Evolutionary conservation across 2,888 invertebrate genomes (phyloP), one percentile per base, ranked within the genome.

Genomic region (Agrotis segetum): DNA sequence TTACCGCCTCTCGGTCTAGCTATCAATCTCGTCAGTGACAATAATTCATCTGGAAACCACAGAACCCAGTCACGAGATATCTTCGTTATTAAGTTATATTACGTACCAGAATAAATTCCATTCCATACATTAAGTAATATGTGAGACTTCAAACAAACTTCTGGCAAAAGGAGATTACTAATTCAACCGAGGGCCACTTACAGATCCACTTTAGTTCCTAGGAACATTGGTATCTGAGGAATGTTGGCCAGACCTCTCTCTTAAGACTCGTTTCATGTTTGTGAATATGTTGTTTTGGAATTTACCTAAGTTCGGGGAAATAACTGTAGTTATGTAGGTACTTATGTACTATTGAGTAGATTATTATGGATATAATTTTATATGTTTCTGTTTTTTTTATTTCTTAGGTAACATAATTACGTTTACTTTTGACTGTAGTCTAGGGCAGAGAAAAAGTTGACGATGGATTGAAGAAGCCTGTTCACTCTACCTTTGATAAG

Each of bases 111-210:
- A 74, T 56, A 47, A 65, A 58, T 74, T 47, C 49, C 21, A 21
- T 60, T 50, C 7, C 13, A 19, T 63, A 74, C 64, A 63, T 64
- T 46, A 6, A 60, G 61, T 49, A 73, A 73, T 56, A 47, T 73
- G 40, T 59, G 58, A 58, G 56, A 77, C 78, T 58, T 79, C 82
- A 82, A 82, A 81, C 46, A 64, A 58, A 59, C 64, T 34, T 6
- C 58, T 71, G 29, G 24, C 47, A 61, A 17, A 34, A 44, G 21
- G 40, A 46, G 61, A 52, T 53, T 56, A 62, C 40, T 81, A 66
- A 81, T 72, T 71, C 52, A 64, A 67, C 71, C 61, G 53, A 71
- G 50, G 34, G 47, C 44, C 67, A 81, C 82, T 81, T 67, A 71
- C 13, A 16, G 17, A 81, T 79, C 71, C 67, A 65, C 78, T 81